Conservation (phyloP, 2,113 vertebrate genomes). For the Sterrhoptilus dennistouni region DNA sequence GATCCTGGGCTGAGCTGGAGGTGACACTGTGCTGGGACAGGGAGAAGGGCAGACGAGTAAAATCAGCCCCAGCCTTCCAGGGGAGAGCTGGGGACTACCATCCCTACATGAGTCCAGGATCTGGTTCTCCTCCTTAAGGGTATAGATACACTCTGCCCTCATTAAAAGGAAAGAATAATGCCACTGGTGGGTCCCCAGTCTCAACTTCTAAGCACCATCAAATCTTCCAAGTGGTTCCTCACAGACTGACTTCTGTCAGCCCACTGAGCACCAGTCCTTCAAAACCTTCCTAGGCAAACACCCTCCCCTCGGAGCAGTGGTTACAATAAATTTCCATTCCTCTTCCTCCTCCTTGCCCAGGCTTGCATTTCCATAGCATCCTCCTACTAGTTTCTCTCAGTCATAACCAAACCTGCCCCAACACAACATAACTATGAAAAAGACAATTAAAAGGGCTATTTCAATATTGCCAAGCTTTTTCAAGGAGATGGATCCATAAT, state of each 20-base stretch:
- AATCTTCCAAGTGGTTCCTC: not conserved
- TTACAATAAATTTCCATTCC: not conserved
- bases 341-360: not conserved
- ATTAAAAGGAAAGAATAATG: not conserved
- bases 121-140: not conserved
- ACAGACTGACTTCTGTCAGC: not conserved
- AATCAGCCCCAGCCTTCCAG: not conserved
- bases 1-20: not conserved
- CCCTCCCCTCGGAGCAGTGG: not conserved
- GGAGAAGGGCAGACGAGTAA: not conserved
- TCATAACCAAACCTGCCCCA: conserved; percentile 24
- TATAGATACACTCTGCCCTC: not conserved
- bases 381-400: not conserved
- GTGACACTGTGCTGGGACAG: not conserved
- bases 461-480: not conserved
- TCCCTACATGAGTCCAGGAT: not conserved
- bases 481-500: not conserved
- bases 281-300: not conserved
- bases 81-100: not conserved
- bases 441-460: not conserved
- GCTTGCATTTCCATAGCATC: not conserved
- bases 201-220: not conserved
- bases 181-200: not conserved
- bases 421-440: not conserved
- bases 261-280: not conserved